Evolutionary conservation across 1,140 invertebrate species (phyloP).

Genomic region (Anoplolepis gracilipes): DNA sequence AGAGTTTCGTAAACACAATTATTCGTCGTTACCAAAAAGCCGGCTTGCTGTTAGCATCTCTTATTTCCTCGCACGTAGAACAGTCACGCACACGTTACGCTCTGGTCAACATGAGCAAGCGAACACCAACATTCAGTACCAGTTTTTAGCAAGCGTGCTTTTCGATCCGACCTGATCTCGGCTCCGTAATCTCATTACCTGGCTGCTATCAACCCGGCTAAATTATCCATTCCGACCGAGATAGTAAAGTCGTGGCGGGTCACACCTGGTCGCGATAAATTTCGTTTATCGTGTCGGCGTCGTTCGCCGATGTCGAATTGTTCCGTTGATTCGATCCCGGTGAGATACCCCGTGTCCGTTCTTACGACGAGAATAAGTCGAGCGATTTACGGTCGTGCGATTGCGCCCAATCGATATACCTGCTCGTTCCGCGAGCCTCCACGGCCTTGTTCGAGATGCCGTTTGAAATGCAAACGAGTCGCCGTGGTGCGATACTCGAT

Average conservation of each 20-base stretch:
- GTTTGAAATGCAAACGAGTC: conserved; percentile 54
- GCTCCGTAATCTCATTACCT: conserved; percentile 54
- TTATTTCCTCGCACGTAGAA: conserved; percentile 16
- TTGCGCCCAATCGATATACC: conserved; percentile 21
- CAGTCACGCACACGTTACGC: conserved; percentile 38
- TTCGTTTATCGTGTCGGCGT: conserved; percentile 64
- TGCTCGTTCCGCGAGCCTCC: background rate
- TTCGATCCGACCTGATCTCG: conserved; percentile 22
- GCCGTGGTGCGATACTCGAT: conserved; percentile 28
- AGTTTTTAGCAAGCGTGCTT: conserved; percentile 35
- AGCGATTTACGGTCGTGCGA: conserved; percentile 38
- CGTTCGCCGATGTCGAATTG: conserved; percentile 59
- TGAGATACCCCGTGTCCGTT: background rate
- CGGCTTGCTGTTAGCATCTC: conserved; percentile 29
- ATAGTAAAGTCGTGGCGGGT: conserved; percentile 52
- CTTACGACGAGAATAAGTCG: conserved; percentile 31
- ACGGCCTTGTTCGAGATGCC: conserved; percentile 15
- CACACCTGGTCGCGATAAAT: conserved; percentile 69
- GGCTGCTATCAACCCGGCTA: conserved; percentile 45
- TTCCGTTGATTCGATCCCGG: conserved; percentile 56
- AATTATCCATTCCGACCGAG: conserved; percentile 70
- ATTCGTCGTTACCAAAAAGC: conserved; percentile 48
- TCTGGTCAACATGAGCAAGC: background rate
- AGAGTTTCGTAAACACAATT: conserved; percentile 48
- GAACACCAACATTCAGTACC: background rate